These are phyloP conservation scores for Tinea pellionella DNA, from an alignment of 2,888 invertebrate genomes.

Conservation along the genomic window DNA sequence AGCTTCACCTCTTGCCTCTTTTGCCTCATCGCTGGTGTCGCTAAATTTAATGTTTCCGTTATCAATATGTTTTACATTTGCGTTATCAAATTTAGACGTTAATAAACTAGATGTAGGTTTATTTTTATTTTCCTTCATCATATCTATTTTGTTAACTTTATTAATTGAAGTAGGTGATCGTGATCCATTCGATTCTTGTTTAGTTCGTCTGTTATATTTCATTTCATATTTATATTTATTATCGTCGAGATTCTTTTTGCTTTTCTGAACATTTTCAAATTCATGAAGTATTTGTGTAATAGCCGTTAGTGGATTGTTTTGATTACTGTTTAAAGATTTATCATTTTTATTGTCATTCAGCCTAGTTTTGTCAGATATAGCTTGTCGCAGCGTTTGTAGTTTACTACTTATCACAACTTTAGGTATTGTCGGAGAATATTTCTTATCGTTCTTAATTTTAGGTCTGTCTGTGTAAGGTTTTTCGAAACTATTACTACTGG, in stretches of 20 bases:
- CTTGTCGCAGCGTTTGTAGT: slow-evolving; percentile 25
- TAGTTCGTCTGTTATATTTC: slow-evolving; percentile 17
- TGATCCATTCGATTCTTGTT: slow-evolving; percentile 20
- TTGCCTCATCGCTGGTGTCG: slow-evolving; percentile 51
- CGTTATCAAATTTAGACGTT: background rate
- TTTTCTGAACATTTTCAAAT: slow-evolving; percentile 43
- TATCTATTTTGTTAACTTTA: background rate
- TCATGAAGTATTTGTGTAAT: slow-evolving; percentile 52
- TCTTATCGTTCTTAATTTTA: background rate
- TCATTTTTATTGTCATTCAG: background rate
- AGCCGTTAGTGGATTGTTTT: slow-evolving; percentile 27
- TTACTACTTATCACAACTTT: slow-evolving; percentile 48
- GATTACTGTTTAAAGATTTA: too few species aligned
- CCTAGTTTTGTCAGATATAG: slow-evolving; percentile 32
- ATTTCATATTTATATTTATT: slow-evolving; percentile 23
- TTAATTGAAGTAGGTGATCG: background rate
- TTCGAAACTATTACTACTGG: slow-evolving; percentile 36
- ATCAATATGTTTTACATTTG: slow-evolving; percentile 1
- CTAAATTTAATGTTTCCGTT: slow-evolving; percentile 31
- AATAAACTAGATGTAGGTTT: background rate
- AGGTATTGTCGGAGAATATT: slow-evolving; percentile 22
- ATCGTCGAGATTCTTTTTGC: slow-evolving; percentile 24
- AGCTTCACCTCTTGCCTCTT: slow-evolving; percentile 58
- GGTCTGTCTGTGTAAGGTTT: slow-evolving; percentile 20
- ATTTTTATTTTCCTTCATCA: background rate